Conservation (phyloP, 2,797 vertebrate species). For the Sebastes taczanowskii region DNA sequence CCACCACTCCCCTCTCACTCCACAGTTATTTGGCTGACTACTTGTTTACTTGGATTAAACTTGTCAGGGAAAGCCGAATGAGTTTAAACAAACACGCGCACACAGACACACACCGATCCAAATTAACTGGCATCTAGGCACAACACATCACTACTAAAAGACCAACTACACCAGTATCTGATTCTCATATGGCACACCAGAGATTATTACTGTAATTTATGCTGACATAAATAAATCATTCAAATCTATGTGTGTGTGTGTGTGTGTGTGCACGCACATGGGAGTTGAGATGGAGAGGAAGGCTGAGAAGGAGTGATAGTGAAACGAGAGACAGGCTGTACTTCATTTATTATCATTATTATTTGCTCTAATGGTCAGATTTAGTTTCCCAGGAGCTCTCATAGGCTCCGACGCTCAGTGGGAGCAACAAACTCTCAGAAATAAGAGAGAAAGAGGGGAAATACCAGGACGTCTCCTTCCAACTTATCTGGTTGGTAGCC, state of each 20-base stretch:
- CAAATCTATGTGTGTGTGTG: background rate
- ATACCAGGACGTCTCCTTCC: slow-evolving; percentile 43
- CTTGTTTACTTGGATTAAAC: slow-evolving; percentile 65
- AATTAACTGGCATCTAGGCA: slow-evolving; percentile 22
- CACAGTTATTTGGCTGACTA: slow-evolving; percentile 51
- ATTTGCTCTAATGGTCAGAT: slow-evolving; percentile 45
- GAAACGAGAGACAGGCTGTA: slow-evolving; percentile 15
- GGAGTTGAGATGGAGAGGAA: slow-evolving; percentile 11
- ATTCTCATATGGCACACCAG: slow-evolving; percentile 22
- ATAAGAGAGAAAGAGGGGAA: slow-evolving; percentile 1
- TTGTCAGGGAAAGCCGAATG: slow-evolving; percentile 55
- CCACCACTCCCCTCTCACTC: background rate
- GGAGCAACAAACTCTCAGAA: slow-evolving; percentile 16
- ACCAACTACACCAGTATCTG: slow-evolving; percentile 7
- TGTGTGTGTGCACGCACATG: background rate
- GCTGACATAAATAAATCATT: slow-evolving; percentile 57
- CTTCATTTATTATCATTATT: slow-evolving; percentile 43
- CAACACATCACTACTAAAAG: slow-evolving; percentile 28
- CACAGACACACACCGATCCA: slow-evolving; percentile 17
- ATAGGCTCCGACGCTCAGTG: slow-evolving; percentile 12
- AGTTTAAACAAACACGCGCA: slow-evolving; percentile 40
- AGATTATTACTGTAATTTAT: slow-evolving; percentile 44
- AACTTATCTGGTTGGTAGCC: slow-evolving; percentile 56
- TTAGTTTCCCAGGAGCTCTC: slow-evolving; percentile 32
- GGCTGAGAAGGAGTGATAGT: slow-evolving; percentile 17